Base-by-base conservation (phyloP, 2,888 invertebrate genomes). In the Elmis aenea region DNA sequence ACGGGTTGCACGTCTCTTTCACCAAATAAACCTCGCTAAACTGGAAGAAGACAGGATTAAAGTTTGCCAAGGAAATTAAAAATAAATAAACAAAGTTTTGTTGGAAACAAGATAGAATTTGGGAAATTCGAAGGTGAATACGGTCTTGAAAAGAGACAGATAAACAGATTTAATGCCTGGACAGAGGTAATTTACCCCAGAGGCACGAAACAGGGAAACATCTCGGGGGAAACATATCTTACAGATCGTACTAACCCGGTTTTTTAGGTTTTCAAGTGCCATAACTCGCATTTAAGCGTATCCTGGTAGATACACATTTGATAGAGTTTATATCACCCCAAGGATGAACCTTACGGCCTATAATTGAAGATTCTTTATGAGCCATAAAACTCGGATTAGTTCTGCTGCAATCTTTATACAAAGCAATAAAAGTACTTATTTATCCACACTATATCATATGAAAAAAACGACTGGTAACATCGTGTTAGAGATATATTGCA, bases 251-350 rank as follows among this genome's bases (percentile, higher is more conserved):
- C 44, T 48, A 45, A 47, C 44, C 51, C 50, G 31, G 47, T 56
- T 57, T 59, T 60, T 55, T 50, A 51, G 52, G 50, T 51, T 53
- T 53, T 54, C 53, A 54, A 58, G 52, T 57, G 52, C 56, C 51
- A 58, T 61, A 59, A 61, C 51, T 61, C 52, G 54, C 45, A 53
- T 56, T 61, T 59, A 58, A 60, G 53, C 54, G 52, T 51, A 57
- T 55, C 56, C 54, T 48, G 48, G 47, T 42, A 56, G 55, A 59
- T 59, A 59, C 56, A 55, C 56, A 55, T 58, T 53, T 52, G 55
- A 59, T 55, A 54, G 53, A 42, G 53, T 55, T 59, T 58, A 58
- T 55, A 50, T 54, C 46, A 43, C 54, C 54, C 55, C 26, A 25
- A 50, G 52, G 60, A 53, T 46, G 34, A 32, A 48, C 44, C 54